These are phyloP conservation scores for Cetoscarus ocellatus DNA, from an alignment of 2,797 vertebrate genomes.

Conservation along the genomic window DNA sequence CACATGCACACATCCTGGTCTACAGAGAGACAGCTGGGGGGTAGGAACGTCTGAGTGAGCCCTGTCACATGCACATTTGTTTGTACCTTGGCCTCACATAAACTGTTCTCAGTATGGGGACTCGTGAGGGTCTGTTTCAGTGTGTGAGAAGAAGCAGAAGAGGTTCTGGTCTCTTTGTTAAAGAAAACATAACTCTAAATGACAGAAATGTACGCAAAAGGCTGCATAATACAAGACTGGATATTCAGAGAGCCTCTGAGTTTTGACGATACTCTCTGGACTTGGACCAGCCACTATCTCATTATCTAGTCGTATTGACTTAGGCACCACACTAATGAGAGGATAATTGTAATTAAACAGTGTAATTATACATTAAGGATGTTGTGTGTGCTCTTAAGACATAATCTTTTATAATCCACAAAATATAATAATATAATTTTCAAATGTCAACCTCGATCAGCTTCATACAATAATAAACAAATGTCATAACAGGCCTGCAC, in stretches of 20 bases:
- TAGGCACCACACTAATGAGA: constrained; percentile 48
- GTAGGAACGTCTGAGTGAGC: constrained; percentile 17
- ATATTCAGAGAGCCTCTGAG: constrained; percentile 26
- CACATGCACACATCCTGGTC: not conserved
- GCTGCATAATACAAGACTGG: constrained; percentile 16
- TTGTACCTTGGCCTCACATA: not conserved
- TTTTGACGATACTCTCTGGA: constrained; percentile 23
- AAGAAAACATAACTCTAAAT: not conserved
- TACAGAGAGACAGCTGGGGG: constrained; percentile 27
- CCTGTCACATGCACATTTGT: constrained; percentile 23
- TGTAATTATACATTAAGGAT: constrained; percentile 56
- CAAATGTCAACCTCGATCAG: constrained; percentile 66
- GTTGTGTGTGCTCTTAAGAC: constrained; percentile 34
- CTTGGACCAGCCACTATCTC: constrained; percentile 27
- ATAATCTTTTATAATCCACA: constrained; percentile 61
- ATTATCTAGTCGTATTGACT: constrained; percentile 39
- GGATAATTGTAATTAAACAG: constrained; percentile 48
- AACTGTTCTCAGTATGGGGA: not conserved
- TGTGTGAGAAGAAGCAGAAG: not conserved
- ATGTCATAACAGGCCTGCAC: constrained; percentile 34
- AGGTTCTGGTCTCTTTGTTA: constrained; percentile 10
- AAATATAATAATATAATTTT: constrained; percentile 50
- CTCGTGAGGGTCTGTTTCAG: not conserved
- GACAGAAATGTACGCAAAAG: not conserved
- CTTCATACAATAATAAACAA: constrained; percentile 45